Percentiles rank a stretch among this genome's conserved stretches.
phyloP scores from a whole-genome alignment of 2,888 invertebrate genomes.

The Rhingia rostrata region DNA sequence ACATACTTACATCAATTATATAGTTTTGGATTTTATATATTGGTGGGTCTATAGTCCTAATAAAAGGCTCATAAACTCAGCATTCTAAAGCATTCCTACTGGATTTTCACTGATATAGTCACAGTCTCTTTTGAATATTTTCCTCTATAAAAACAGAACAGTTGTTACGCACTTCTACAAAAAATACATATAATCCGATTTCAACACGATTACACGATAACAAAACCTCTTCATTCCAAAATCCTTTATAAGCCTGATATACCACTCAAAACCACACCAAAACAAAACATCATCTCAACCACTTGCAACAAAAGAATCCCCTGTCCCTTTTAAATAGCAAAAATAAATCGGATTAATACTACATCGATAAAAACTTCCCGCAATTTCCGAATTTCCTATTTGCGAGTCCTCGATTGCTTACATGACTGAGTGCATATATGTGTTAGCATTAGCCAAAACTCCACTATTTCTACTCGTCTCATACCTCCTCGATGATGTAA shows the following conservation, averaged over 20 bases:
- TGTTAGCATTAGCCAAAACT: slow-evolving; percentile 19
- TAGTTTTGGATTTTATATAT: too few relatives aligned
- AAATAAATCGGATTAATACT: slow-evolving; percentile 41
- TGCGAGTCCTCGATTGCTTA: slow-evolving; percentile 17
- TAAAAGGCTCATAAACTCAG: too few relatives aligned
- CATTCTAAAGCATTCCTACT: too few relatives aligned
- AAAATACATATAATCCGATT: background rate
- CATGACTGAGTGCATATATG: slow-evolving; percentile 20
- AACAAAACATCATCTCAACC: slow-evolving; percentile 9
- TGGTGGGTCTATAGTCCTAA: too few relatives aligned
- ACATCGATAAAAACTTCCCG: slow-evolving; percentile 3
- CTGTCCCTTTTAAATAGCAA: background rate
- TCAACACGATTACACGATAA: slow-evolving; percentile 23
- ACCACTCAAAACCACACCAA: slow-evolving; percentile 26
- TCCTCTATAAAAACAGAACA: background rate
- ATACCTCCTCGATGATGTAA: slow-evolving; percentile 33
- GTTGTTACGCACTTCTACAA: background rate
- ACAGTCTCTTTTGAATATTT: background rate
- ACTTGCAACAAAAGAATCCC: slow-evolving; percentile 32
- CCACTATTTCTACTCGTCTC: background rate
- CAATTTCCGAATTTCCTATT: slow-evolving; percentile 24
- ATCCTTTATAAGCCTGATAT: slow-evolving; percentile 7
- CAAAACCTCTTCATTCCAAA: background rate
- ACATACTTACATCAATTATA: too few relatives aligned
- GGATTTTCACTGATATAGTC: too few relatives aligned